Evolutionary conservation across 2,797 vertebrate species (phyloP).

Genomic region (Falco cherrug): DNA sequence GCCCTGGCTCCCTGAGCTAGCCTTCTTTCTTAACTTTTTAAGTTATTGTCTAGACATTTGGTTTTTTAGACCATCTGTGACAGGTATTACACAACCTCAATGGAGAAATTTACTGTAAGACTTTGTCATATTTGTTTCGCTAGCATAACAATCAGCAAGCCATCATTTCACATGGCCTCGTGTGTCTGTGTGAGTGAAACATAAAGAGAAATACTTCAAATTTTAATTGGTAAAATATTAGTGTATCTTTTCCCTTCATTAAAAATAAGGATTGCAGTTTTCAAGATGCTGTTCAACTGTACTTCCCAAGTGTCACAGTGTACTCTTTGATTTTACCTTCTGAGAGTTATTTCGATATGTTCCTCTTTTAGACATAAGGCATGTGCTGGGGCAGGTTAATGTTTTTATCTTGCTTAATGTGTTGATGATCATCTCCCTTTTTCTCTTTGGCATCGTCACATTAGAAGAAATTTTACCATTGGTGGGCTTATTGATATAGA

Average conservation of each 20-base stretch:
- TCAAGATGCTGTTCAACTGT: neutral
- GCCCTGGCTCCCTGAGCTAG: neutral
- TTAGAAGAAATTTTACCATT: neutral
- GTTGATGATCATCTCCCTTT: neutral
- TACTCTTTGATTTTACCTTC: neutral
- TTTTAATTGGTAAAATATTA: neutral
- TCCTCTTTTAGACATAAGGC: neutral
- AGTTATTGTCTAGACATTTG: neutral
- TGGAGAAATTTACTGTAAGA: neutral
- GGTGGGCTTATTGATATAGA: neutral
- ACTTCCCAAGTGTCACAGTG: neutral
- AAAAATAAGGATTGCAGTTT: neutral
- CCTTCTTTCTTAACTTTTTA: neutral
- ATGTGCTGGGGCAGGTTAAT: accelerated
- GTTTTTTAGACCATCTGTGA: neutral
- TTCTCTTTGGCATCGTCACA: neutral
- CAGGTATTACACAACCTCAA: neutral
- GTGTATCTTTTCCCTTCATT: neutral
- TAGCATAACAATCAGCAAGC: neutral
- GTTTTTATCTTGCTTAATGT: neutral
- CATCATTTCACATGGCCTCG: accelerated
- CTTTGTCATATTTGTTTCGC: neutral
- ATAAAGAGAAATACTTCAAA: neutral
- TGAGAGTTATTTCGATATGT: neutral
- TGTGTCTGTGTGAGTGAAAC: neutral